Conservation (phyloP, 2,888 invertebrate genomes). For the Cataglyphis cursor region DNA sequence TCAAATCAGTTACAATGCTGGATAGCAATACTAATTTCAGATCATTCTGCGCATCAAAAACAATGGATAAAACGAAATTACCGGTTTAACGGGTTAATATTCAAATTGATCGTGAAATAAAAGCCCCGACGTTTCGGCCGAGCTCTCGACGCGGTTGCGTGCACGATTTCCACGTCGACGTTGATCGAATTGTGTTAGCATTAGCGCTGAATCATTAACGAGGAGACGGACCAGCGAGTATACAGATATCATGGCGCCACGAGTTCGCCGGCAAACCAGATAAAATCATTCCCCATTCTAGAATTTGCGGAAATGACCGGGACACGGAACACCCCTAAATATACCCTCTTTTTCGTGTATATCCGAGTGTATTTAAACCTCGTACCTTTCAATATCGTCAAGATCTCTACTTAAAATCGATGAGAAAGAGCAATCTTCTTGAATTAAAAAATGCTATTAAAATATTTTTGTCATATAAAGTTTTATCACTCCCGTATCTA, state of each 20-base stretch:
- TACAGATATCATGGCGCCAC: constrained; percentile 49
- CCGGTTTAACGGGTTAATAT: constrained; percentile 29
- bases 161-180: constrained; percentile 36
- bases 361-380: constrained; percentile 15
- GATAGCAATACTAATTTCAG: neutral
- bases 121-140: neutral
- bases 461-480: neutral
- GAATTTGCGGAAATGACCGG: constrained; percentile 17
- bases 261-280: constrained; percentile 32
- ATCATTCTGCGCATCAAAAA: neutral
- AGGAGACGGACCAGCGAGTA: constrained; percentile 34
- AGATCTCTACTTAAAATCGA: constrained; percentile 17
- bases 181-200: constrained; percentile 51
- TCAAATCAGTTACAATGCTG: neutral
- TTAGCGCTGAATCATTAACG: constrained; percentile 53
- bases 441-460: neutral
- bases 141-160: constrained; percentile 18
- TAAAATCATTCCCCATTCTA: constrained; percentile 40
- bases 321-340: neutral
- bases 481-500: neutral
- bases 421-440: neutral
- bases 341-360: neutral
- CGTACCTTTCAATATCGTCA: neutral
- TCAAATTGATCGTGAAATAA: constrained; percentile 21
- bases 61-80: constrained; percentile 11